phyloP scores from a whole-genome alignment of 1,140 invertebrate genomes.

The Neoseiulus cucumeris region DNA sequence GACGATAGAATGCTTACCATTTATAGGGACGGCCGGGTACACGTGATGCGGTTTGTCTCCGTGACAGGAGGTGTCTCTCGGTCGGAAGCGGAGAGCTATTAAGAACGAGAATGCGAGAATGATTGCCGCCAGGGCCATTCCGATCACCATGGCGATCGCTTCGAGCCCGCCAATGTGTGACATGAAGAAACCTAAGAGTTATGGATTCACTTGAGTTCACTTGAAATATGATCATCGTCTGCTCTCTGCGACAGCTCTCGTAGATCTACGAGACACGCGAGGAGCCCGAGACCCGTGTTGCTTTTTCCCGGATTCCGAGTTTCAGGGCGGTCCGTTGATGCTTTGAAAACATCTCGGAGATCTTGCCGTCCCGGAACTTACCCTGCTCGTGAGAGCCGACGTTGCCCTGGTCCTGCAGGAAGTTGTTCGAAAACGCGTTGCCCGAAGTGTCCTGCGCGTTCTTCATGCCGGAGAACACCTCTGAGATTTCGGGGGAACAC shows the following conservation, averaged over 20 bases:
- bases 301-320: too few species aligned
- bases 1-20: neutral
- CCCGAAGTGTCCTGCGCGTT: too few species aligned
- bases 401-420: neutral
- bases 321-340: too few species aligned
- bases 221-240: too few species aligned
- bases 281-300: too few species aligned
- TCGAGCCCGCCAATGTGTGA: neutral
- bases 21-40: neutral
- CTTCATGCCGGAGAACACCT: too few species aligned
- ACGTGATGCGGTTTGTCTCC: slow-evolving; percentile 8
- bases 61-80: neutral
- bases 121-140: slow-evolving; percentile 4
- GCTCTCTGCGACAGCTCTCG: too few species aligned
- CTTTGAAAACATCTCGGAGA: too few species aligned
- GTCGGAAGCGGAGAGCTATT: neutral
- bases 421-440: neutral
- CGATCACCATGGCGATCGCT: slow-evolving; percentile 3
- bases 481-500: neutral
- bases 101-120: slow-evolving; percentile 3
- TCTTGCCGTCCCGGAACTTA: too few species aligned
- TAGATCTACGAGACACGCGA: too few species aligned
- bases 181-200: neutral
- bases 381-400: neutral
- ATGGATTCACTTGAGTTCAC: neutral